Evolutionary conservation across 2,113 vertebrate genomes (phyloP), one percentile per base, ranked within the genome.

Genomic region (Spermophilus dauricus): DNA sequence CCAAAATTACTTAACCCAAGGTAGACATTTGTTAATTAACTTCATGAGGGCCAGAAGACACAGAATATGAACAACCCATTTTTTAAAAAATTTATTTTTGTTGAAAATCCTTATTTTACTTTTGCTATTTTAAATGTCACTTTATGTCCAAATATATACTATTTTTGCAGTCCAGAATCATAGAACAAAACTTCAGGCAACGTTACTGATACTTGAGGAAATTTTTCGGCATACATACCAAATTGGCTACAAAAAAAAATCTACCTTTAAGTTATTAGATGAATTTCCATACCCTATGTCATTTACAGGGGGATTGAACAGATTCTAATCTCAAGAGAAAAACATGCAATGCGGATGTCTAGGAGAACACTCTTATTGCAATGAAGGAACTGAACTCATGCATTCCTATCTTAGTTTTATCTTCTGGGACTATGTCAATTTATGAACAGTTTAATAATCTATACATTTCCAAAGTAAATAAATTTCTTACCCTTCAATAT

Each of bases 321-420:
- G 53, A 82, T 61, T 73, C 42, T 30, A 94, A 67, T 51, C 22
- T 37, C 93, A 67, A 91, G n/a, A 95, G 56, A 84, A 90, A 83
- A 78, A 34, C 73, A 67, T 16, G 42, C 34, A 32, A 2, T 0
- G 8, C 82, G 42, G 32, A 37, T 75, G 26, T 53, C 72, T 85
- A 10, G 34, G 86, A 93, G 24, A 86, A 76, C 22, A 85, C 17
- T 32, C 4, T 86, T 39, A 84, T 11, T 69, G 42, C 58, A 91
- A n/a, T 34, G 61, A 81, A 91, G 76, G 32, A 80, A 67, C 32
- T 77, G 28, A 84, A 26, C 17, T 73, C 45, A 92, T 1, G 48
- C 28, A 73, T 39, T 48, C 17, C n/a, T 82, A 45, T 42, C 17
- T 75, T 83, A 56, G 30, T 18, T 83, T 92, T 56, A 85, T 39